Base-by-base conservation (phyloP, 92 coral and sea anemone species). In the Siderastrea siderea region DNA sequence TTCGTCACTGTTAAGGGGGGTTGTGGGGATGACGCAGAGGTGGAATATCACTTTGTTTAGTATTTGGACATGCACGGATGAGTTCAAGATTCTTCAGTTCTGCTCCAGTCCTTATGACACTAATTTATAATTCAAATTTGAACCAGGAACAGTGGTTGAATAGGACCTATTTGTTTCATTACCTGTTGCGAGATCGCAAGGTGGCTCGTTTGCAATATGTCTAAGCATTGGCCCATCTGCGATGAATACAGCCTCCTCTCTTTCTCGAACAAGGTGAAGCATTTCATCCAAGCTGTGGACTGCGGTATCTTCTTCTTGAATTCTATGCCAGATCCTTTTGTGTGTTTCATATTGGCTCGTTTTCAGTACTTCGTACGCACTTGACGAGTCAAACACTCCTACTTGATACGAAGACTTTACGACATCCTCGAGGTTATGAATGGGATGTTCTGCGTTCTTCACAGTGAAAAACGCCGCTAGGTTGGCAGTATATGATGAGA, bases 401-500 rank as follows among this genome's bases (percentile, higher is more conserved):
- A 90, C 74, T 38, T 93, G 70, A 50, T 89, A 89, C 3, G 68
- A 19, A 5, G 95, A 93, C 0, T 54, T 11, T 0, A 86, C 58
- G 7, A 92, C 84, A 44, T 82, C 90, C 16, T 93, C 74, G 8
- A 93, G 71, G 68, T 84, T 86, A 6, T 87, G 67, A 0, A 93
- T 85, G 3, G 86, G 91, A 3, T 14, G 3, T 4, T 59, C 74
- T 9, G 88, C 75, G 83, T 80, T 86, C 43, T 86, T 90, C 45
- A 93, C 95, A 9, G 95, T 89, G 78, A 93, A 90, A 61, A 87
- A 93, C 1, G 95, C 95, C 4, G 87, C 95, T 26, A 89, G 69
- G 63, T 92, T 92, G 13, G 95, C 95, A 0, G 95, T 92, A 87
- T 92, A 92, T 13, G 95, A 88, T 26, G 95, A 85, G 3, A 88